Conservation (phyloP, 2,797 vertebrate species). For the Denticeps clupeoides region DNA sequence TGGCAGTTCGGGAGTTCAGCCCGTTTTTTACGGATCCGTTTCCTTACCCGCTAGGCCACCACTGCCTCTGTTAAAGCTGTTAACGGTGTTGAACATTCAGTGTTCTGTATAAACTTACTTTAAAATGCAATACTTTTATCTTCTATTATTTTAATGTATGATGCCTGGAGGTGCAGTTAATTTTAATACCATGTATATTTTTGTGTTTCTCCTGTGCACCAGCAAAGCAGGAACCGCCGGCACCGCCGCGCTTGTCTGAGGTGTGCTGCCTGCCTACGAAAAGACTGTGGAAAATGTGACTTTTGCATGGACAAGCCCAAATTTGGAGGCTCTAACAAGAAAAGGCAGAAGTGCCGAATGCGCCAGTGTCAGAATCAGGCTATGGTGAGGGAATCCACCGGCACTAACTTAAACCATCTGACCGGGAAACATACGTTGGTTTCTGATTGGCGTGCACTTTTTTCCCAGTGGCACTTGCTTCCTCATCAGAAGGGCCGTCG, state of each 20-base stretch:
- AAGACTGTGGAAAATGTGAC: constrained; percentile 61
- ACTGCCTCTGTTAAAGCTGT: too few relatives aligned
- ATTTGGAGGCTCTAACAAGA: constrained; percentile 58
- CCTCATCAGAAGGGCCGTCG: constrained; percentile 2
- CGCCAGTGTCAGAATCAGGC: constrained; percentile 59
- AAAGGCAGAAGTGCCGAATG: constrained; percentile 63
- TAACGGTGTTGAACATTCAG: too few relatives aligned
- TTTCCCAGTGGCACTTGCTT: constrained; percentile 10
- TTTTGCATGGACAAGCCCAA: constrained; percentile 67
- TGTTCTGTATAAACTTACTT: too few relatives aligned
- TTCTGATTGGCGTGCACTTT: not conserved
- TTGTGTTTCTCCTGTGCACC: not conserved
- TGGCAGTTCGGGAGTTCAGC: too few relatives aligned
- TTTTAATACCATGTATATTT: too few relatives aligned
- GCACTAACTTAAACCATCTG: not conserved
- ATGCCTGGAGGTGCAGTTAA: too few relatives aligned
- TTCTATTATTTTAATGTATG: too few relatives aligned
- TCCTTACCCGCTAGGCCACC: too few relatives aligned
- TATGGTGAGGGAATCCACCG: constrained; percentile 4
- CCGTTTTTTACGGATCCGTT: too few relatives aligned
- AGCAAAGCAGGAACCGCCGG: constrained; percentile 32
- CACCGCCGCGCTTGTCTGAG: constrained; percentile 51
- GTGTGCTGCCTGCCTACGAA: constrained; percentile 55
- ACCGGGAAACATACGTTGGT: not conserved
- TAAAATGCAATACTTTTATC: too few relatives aligned